Evolutionary conservation across 2,113 vertebrate species (phyloP).

Genomic region (Elephantulus edwardii): DNA sequence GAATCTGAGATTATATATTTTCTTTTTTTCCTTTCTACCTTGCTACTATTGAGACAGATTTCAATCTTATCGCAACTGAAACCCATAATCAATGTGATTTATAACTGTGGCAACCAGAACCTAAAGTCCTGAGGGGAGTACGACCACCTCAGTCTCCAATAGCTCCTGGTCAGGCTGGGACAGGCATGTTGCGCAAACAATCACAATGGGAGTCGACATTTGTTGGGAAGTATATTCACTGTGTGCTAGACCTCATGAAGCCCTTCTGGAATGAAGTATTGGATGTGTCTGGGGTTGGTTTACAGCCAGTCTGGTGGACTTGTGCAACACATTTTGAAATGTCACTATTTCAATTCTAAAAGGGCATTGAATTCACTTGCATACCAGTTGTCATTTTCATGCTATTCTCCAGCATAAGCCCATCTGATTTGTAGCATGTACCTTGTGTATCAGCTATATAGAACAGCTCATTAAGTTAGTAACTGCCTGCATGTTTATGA

Average conservation of each 20-base stretch:
- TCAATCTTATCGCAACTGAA: slow-evolving; percentile 16
- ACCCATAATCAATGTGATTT: background rate
- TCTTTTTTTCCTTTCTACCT: background rate
- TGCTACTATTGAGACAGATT: background rate
- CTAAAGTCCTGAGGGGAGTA: background rate
- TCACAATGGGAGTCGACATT: background rate
- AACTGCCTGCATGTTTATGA: background rate
- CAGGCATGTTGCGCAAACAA: slow-evolving; percentile 7
- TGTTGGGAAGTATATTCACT: slow-evolving; percentile 27
- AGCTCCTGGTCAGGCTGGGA: slow-evolving; percentile 10
- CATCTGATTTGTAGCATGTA: slow-evolving; percentile 30
- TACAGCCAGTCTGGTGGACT: slow-evolving; percentile 55
- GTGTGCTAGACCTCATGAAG: slow-evolving; percentile 39
- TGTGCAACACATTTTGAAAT: slow-evolving; percentile 58
- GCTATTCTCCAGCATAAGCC: background rate
- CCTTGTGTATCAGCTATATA: background rate
- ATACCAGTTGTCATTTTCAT: slow-evolving; percentile 48
- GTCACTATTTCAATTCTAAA: slow-evolving; percentile 50
- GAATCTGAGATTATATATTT: background rate
- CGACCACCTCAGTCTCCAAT: background rate
- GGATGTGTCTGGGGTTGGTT: slow-evolving; percentile 32
- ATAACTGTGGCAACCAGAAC: background rate
- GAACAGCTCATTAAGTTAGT: slow-evolving; percentile 6
- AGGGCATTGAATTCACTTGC: slow-evolving; percentile 41
- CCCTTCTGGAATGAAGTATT: background rate